phyloP scores from a whole-genome alignment of 2,888 invertebrate genomes.

The Lepidonotus clava region DNA sequence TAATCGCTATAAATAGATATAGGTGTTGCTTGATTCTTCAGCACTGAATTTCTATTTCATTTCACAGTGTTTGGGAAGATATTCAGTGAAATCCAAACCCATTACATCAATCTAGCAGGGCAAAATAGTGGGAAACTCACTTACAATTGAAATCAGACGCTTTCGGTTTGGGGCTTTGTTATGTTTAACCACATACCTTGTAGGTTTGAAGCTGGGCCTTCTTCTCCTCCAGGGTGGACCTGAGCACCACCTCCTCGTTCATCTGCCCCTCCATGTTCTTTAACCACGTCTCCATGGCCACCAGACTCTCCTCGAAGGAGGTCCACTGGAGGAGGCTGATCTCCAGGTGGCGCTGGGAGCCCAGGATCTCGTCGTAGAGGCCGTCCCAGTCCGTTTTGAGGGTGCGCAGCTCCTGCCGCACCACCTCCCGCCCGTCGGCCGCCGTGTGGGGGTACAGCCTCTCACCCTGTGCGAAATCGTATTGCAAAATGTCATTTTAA shows the following conservation, averaged over 20 bases:
- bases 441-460: conserved; percentile 95
- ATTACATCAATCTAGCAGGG: no score
- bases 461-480: no score
- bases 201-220: conserved; percentile 84
- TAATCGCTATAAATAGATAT: not conserved
- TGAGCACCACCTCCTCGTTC: conserved; percentile 89
- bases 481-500: no score
- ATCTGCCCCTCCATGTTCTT: conserved; percentile 87
- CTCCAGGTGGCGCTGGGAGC: conserved; percentile 92
- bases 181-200: conserved; percentile 57
- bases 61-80: no score
- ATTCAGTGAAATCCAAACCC: no score
- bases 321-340: conserved; percentile 77
- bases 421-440: conserved; percentile 92
- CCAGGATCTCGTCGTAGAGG: conserved; percentile 90
- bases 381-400: conserved; percentile 93
- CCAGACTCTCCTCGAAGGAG: conserved; percentile 92
- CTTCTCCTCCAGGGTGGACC: conserved; percentile 94
- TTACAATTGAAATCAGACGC: no score
- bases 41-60: no score
- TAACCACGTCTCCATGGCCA: conserved; percentile 90
- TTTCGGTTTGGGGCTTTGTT: no score
- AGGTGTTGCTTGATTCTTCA: no score
- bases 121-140: no score
- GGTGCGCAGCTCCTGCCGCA: conserved; percentile 90